phyloP scores from a whole-genome alignment of 2,113 vertebrate genomes.

The Synodontis membranacea region DNA sequence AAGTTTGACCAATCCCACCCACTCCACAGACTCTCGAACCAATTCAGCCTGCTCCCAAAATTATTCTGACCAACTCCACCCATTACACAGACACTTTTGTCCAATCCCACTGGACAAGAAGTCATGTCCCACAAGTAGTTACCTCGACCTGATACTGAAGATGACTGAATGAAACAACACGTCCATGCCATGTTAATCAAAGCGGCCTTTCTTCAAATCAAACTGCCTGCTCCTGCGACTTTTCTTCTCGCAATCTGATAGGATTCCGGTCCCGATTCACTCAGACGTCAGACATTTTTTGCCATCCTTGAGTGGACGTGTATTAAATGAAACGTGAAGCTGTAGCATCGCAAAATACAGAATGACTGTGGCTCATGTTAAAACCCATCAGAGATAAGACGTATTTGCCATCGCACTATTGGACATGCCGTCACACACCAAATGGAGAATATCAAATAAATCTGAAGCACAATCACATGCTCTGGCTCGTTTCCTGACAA shows the following conservation, averaged over 20 bases:
- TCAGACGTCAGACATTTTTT: background rate
- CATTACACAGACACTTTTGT: background rate
- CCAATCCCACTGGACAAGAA: no score
- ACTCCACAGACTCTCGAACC: background rate
- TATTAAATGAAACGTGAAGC: conserved; percentile 2
- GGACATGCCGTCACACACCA: conserved; percentile 12
- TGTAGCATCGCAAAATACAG: background rate
- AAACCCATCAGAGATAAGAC: background rate
- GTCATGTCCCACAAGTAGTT: no score
- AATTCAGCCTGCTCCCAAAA: background rate
- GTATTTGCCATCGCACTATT: conserved; percentile 11
- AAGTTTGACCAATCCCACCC: background rate
- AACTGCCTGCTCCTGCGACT: background rate
- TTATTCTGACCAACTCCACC: background rate
- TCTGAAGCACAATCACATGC: conserved; percentile 43
- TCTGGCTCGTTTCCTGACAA: conserved; percentile 45
- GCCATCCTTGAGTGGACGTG: background rate
- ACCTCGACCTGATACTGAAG: background rate
- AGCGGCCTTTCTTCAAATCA: background rate
- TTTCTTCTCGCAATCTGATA: background rate
- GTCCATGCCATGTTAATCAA: background rate
- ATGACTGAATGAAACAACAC: background rate
- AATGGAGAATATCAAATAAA: conserved; percentile 40
- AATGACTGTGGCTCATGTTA: conserved; percentile 7
- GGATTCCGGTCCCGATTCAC: background rate